Evolutionary conservation across 2,113 vertebrate species (phyloP).

Genomic region (Procavia capensis): DNA sequence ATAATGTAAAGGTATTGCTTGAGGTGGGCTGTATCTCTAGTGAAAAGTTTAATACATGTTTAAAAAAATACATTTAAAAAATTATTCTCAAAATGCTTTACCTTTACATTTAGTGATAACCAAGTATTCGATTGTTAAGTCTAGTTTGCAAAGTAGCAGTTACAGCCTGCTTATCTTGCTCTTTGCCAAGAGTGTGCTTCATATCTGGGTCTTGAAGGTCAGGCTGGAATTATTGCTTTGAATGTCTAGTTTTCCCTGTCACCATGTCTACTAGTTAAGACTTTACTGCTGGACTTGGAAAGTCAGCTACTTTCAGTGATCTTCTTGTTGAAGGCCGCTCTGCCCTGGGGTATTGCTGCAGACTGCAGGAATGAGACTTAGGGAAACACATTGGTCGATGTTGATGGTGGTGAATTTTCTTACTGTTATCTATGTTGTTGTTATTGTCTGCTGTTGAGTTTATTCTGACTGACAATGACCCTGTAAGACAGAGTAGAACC

Average conservation of each 20-base stretch:
- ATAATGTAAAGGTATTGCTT: background rate
- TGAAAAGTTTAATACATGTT: background rate
- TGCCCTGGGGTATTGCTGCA: too few relatives aligned
- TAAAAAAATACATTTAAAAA: background rate
- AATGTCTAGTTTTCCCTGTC: background rate
- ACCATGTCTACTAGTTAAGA: background rate
- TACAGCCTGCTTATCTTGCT: background rate
- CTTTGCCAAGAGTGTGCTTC: background rate
- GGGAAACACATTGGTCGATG: too few relatives aligned
- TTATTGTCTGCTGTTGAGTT: too few relatives aligned
- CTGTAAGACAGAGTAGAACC: too few relatives aligned
- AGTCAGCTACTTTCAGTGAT: background rate
- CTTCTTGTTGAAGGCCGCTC: background rate
- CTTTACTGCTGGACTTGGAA: background rate
- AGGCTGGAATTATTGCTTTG: background rate
- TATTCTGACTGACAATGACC: too few relatives aligned
- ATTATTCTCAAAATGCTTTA: background rate
- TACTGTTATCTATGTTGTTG: too few relatives aligned
- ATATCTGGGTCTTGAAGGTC: background rate
- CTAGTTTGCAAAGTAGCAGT: too few relatives aligned
- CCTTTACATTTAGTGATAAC: background rate
- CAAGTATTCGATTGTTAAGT: background rate
- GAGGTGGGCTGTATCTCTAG: background rate
- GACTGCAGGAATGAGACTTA: too few relatives aligned
- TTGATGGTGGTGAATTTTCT: background rate